Percentiles rank a stretch among this genome's conserved stretches.
Evolutionary conservation across 2,113 vertebrate species (phyloP).

Genomic region (Erythrocercus mccallii): DNA sequence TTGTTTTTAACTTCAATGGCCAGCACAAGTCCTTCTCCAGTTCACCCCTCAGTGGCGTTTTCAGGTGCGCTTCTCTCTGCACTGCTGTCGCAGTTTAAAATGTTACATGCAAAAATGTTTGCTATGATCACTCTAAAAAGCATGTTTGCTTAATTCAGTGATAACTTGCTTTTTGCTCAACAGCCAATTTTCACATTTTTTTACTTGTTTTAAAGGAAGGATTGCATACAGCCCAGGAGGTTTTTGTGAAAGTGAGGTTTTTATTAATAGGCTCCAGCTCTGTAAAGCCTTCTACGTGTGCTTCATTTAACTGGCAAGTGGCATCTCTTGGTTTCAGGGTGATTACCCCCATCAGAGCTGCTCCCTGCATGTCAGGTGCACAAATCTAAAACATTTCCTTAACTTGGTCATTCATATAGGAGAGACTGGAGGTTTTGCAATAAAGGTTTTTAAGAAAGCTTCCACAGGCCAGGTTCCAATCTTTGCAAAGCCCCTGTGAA

Average conservation of each 20-base stretch:
- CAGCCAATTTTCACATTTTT: neutral
- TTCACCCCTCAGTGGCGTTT: neutral
- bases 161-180: neutral
- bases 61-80: neutral
- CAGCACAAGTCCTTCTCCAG: neutral
- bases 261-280: neutral
- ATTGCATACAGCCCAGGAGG: neutral
- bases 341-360: neutral
- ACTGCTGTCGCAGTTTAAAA: neutral
- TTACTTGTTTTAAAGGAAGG: neutral
- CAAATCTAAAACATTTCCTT: neutral
- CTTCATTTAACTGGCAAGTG: neutral
- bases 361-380: neutral
- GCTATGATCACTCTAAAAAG: neutral
- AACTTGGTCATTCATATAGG: neutral
- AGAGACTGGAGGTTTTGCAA: neutral
- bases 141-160: neutral
- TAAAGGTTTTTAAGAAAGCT: neutral
- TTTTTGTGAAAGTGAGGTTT: neutral
- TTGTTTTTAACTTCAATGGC: neutral
- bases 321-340: neutral
- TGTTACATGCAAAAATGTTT: neutral
- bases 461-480: neutral
- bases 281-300: fast-evolving
- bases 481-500: neutral